Percentiles rank a stretch among this genome's conserved stretches.
Conservation (phyloP, 2,797 vertebrate species). For the Chaetodon trifasciatus region DNA sequence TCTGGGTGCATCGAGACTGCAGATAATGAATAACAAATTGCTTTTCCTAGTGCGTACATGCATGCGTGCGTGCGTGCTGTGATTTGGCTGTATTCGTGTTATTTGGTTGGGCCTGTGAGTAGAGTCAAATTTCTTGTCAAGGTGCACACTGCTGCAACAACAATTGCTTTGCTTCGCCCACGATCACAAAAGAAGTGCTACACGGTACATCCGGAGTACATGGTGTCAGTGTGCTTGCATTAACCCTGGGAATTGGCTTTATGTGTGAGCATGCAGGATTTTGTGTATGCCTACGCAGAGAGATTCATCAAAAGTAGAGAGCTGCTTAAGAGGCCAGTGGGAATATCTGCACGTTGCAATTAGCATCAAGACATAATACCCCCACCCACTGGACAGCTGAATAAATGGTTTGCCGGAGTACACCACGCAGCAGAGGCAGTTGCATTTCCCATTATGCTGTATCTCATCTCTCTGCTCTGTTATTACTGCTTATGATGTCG, state of each 20-base stretch:
- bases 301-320: conserved; percentile 80
- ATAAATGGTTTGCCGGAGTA: conserved; percentile 73
- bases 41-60: conserved; percentile 14
- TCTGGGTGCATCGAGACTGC: conserved; percentile 16
- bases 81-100: conserved; percentile 47
- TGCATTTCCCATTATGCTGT: conserved; percentile 59
- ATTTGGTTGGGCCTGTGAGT: conserved; percentile 48
- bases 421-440: conserved; percentile 63
- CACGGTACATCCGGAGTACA: conserved; percentile 54
- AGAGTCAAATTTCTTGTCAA: conserved; percentile 61
- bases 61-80: neutral
- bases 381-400: conserved; percentile 82
- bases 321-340: conserved; percentile 81
- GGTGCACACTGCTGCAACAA: conserved; percentile 51
- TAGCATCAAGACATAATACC: conserved; percentile 83
- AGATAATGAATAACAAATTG: conserved; percentile 64
- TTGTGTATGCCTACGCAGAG: conserved; percentile 75
- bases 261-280: conserved; percentile 71
- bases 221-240: conserved; percentile 64
- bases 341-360: conserved; percentile 83
- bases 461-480: conserved; percentile 60
- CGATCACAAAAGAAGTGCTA: conserved; percentile 43
- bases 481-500: conserved; percentile 71
- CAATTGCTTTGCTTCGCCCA: conserved; percentile 54
- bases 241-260: conserved; percentile 73